These are phyloP conservation scores for Antheraea assamensis DNA, from an alignment of 2,888 invertebrate species.

Conservation along the genomic window DNA sequence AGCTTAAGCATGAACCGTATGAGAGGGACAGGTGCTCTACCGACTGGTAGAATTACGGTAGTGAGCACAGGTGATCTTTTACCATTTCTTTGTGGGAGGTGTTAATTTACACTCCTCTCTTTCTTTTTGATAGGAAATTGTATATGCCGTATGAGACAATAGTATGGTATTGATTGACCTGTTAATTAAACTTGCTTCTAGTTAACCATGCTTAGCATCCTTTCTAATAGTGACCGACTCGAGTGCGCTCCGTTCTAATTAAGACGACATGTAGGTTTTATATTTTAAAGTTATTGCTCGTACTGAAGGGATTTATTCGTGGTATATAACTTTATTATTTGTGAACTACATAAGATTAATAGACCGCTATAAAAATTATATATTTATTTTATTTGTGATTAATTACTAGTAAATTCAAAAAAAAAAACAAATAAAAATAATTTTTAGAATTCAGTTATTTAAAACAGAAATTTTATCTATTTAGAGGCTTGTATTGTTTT, in stretches of 20 bases:
- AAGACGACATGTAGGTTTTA: constrained; percentile 54
- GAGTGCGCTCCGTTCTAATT: constrained; percentile 61
- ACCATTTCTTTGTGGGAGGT: constrained; percentile 70
- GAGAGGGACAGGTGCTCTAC: constrained; percentile 82
- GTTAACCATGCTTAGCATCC: constrained; percentile 72
- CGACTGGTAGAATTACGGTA: constrained; percentile 79
- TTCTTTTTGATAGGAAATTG: constrained; percentile 45
- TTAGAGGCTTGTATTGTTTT: not conserved
- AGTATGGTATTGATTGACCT: constrained; percentile 49
- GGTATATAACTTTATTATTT: constrained; percentile 37
- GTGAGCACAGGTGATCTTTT: constrained; percentile 83
- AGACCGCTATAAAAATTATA: too few relatives aligned
- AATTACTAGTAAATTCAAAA: too few relatives aligned
- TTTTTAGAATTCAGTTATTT: too few relatives aligned
- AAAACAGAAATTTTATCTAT: not conserved
- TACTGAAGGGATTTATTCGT: constrained; percentile 38
- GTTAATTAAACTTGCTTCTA: constrained; percentile 68
- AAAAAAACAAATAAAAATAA: too few relatives aligned
- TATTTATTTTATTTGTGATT: too few relatives aligned
- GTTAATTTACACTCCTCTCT: constrained; percentile 70
- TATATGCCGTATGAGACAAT: constrained; percentile 48
- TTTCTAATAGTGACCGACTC: constrained; percentile 63
- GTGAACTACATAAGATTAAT: not conserved
- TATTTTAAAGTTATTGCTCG: constrained; percentile 50
- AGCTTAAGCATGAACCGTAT: constrained; percentile 77